Evolutionary conservation across 2,797 vertebrate genomes (phyloP).

Genomic region (Platalea minor): DNA sequence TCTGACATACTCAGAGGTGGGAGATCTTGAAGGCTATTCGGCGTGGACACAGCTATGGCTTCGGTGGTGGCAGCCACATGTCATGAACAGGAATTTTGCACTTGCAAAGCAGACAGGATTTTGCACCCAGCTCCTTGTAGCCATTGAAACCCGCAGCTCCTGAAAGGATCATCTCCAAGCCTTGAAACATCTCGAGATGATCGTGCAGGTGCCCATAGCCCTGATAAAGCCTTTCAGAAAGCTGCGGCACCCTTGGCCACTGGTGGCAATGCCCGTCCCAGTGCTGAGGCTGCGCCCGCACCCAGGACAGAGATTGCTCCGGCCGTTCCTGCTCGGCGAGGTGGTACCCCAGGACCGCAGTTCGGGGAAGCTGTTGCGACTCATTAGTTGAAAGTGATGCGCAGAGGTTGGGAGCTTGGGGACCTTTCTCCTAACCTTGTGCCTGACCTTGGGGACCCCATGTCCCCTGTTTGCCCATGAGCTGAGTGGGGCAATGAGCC

Average conservation of each 20-base stretch:
- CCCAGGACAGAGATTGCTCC: neutral
- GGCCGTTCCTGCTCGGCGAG: neutral
- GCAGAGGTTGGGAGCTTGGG: neutral
- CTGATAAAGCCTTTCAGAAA: neutral
- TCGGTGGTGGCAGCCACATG: fast-evolving
- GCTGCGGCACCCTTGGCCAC: fast-evolving
- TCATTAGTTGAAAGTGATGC: neutral
- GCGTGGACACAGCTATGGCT: neutral
- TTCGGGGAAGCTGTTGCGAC: neutral
- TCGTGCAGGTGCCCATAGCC: fast-evolving
- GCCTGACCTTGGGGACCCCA: neutral
- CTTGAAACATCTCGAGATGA: neutral
- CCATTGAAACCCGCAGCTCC: fast-evolving
- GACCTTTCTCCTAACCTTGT: neutral
- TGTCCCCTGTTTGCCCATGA: neutral
- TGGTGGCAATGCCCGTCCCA: neutral
- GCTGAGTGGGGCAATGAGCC: neutral
- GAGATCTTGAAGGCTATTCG: neutral
- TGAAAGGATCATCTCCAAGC: neutral
- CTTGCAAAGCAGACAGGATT: neutral
- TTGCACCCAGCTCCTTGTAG: neutral
- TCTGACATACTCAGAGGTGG: too few species aligned
- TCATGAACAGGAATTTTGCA: fast-evolving
- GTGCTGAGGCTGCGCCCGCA: neutral
- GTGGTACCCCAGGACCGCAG: neutral